phyloP scores from a whole-genome alignment of 2,888 invertebrate species.

The Dynastes tityus region DNA sequence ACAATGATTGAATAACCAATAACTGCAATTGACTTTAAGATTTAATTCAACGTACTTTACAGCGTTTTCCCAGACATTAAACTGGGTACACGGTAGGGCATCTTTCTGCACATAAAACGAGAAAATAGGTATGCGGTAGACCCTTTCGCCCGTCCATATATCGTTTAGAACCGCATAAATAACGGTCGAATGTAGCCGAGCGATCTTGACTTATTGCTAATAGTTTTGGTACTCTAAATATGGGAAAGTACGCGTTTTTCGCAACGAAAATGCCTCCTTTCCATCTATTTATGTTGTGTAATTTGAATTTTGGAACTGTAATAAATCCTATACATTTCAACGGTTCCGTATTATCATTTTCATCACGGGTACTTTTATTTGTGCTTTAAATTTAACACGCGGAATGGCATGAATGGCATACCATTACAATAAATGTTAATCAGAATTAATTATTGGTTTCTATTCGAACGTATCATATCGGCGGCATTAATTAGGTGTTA shows the following conservation, averaged over 20 bases:
- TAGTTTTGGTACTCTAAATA: slow-evolving; percentile 13
- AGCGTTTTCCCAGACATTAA: background rate
- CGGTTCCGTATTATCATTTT: background rate
- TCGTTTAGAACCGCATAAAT: slow-evolving; percentile 21
- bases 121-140: background rate
- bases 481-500: too few relatives aligned
- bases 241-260: background rate
- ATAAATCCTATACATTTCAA: background rate
- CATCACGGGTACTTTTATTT: too few relatives aligned
- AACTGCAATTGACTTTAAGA: background rate
- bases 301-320: too few relatives aligned
- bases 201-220: slow-evolving; percentile 30
- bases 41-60: background rate
- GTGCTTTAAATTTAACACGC: too few relatives aligned
- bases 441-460: too few relatives aligned
- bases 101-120: background rate
- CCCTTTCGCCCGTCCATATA: background rate
- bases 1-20: too few relatives aligned
- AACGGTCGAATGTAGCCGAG: slow-evolving; percentile 5
- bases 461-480: too few relatives aligned
- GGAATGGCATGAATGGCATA: too few relatives aligned
- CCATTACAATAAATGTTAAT: too few relatives aligned
- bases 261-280: background rate
- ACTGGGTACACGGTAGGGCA: background rate
- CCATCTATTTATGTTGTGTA: too few relatives aligned